Evolutionary conservation across 2,797 vertebrate species (phyloP), one percentile per base, ranked within the genome.

Genomic region (Pangasius mekongensis): DNA sequence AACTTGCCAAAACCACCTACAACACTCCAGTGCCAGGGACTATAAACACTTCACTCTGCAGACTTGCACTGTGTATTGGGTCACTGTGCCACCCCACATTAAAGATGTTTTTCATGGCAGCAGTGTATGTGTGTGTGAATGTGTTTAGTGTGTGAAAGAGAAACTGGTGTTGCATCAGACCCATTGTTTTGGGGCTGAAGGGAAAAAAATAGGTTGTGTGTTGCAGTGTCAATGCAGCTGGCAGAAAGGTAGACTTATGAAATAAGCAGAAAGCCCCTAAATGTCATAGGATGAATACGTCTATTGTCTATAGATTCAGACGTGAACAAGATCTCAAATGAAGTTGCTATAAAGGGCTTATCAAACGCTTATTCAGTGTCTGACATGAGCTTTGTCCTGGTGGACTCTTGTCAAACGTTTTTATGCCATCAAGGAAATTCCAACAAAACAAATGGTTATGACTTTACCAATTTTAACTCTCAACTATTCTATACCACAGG

Each of bases 251-350:
- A 90, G 87, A 89, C 89, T 89, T 89, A 83, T 89, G 90, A 90
- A 90, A 90, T 91, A 91, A 89, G 88, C 89, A 91, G 81, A 92
- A 92, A 92, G 83, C 78, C 84, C 91, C 91, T 73, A 89, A 87
- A 91, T 88, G 76, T 76, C 84, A 88, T 86, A 71, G 71, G 58
- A 86, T 91, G 89, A 92, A 92, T 92, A 84, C 77, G 84, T 91
- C 87, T 83, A 90, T 93, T 92, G 92, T 91, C 90, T 90, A 89
- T 86, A 88, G 66, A 77, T 76, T 85, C 69, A 89, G 86, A 87
- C 87, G 85, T 71, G 86, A 87, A 43, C 76, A 58, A 86, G 81
- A 82, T 47, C 89, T 84, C 81, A 82, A 71, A 90, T 88, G 67
- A 89, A 86, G 89, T 74, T 86, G 56, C 71, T 76, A 60, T 85